Conservation (phyloP, 2,888 invertebrate genomes). For the Dasysyrphus albostriatus region DNA sequence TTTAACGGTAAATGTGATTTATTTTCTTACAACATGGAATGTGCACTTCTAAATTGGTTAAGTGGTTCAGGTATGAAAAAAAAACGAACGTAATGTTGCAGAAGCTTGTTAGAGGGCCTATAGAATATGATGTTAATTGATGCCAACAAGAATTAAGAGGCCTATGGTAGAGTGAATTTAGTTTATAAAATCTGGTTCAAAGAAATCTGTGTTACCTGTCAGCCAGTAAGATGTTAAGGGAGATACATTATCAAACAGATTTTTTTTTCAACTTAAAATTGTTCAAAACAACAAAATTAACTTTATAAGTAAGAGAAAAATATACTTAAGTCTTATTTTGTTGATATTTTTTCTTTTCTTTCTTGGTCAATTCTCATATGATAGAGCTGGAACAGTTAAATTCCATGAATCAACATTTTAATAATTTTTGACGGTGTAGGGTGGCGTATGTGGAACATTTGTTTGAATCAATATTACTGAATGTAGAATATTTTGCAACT, state of each 20-base stretch:
- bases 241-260: no score
- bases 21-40: conserved; percentile 62
- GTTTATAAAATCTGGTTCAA: conserved; percentile 45
- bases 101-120: conserved; percentile 57
- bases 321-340: not conserved
- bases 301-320: no score
- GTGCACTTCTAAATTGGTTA: conserved; percentile 55
- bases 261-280: no score
- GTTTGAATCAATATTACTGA: no score
- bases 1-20: conserved; percentile 69
- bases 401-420: no score
- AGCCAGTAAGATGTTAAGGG: not conserved
- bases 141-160: conserved; percentile 47
- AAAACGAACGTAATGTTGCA: conserved; percentile 3
- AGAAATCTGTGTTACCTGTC: conserved; percentile 20
- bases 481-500: no score
- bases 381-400: no score
- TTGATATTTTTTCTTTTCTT: no score
- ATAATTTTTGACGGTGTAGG: no score
- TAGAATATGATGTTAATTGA: conserved; percentile 49
- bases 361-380: no score
- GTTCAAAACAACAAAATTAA: no score
- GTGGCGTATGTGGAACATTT: no score
- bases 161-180: conserved; percentile 62
- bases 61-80: conserved; percentile 34